phyloP scores from a whole-genome alignment of 2,888 invertebrate species.

The Leptopterna dolabrata region DNA sequence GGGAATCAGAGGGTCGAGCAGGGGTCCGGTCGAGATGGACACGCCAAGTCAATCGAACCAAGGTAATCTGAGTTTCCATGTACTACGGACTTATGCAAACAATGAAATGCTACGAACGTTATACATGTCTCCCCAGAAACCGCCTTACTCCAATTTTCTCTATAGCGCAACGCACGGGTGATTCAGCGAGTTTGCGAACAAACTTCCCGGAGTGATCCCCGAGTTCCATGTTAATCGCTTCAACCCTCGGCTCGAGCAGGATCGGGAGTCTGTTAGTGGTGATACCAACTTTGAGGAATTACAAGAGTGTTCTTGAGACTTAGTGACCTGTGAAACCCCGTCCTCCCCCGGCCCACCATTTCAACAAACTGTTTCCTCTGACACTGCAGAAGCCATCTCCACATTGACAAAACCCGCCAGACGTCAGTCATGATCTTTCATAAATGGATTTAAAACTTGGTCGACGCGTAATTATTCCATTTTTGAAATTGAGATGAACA shows the following conservation, averaged over 20 bases:
- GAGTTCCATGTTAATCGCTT: neutral
- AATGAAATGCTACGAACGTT: too few species aligned
- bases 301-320: constrained; percentile 1
- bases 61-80: too few species aligned
- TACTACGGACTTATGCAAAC: too few species aligned
- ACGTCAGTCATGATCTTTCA: too few species aligned
- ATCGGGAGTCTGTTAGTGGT: constrained; percentile 4
- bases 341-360: neutral
- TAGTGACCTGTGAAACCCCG: constrained; percentile 7
- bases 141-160: neutral
- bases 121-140: too few species aligned
- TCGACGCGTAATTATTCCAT: too few species aligned
- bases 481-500: too few species aligned
- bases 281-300: constrained; percentile 11
- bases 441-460: too few species aligned
- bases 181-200: neutral
- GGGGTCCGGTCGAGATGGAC: too few species aligned
- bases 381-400: neutral
- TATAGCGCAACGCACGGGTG: neutral
- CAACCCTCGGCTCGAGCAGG: neutral
- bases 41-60: too few species aligned
- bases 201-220: neutral
- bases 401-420: neutral
- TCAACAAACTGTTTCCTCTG: neutral
- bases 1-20: too few species aligned